Percentiles rank a stretch among this genome's conserved stretches.
These are phyloP conservation scores for Meloidogyne exigua DNA, from an alignment of 1,140 invertebrate species.

Conservation along the genomic window DNA sequence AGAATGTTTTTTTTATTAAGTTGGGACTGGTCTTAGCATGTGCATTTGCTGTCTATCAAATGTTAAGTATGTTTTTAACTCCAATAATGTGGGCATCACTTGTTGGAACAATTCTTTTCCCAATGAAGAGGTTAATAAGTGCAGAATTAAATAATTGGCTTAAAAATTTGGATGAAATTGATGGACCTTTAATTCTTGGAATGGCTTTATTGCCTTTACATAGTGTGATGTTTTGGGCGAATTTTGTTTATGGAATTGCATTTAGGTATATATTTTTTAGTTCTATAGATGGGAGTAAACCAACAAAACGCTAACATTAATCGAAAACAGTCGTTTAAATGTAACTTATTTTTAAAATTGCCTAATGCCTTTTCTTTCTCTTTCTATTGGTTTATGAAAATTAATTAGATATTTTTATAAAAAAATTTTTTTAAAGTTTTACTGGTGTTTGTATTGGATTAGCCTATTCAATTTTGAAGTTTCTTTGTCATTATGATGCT, in stretches of 20 bases:
- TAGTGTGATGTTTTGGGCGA: constrained; percentile 73
- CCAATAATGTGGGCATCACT: constrained; percentile 51
- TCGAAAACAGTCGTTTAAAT: no score
- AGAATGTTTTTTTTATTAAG: constrained; percentile 38
- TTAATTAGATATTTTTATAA: no score
- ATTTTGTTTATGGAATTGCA: constrained; percentile 70
- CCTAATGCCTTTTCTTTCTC: no score
- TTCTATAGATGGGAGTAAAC: no score
- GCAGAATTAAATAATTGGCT: constrained; percentile 69
- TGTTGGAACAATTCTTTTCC: constrained; percentile 46
- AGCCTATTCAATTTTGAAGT: constrained; percentile 52
- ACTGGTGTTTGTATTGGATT: constrained; percentile 43
- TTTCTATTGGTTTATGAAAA: no score
- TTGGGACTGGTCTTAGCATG: constrained; percentile 42
- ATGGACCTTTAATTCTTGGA: constrained; percentile 70
- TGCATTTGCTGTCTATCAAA: constrained; percentile 50
- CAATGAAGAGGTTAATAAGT: constrained; percentile 32
- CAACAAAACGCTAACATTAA: no score
- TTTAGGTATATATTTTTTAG: constrained; percentile 43
- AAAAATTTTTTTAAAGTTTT: constrained; percentile 48
- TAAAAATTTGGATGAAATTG: constrained; percentile 64
- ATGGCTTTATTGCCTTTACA: constrained; percentile 75
- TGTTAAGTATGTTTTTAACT: constrained; percentile 47
- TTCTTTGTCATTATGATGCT: constrained; percentile 53
- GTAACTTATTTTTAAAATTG: no score